A percentile compares a stretch with the other conserved stretches of the same genome.
Conservation (phyloP, 1,140 invertebrate species). For the silkworm (Bombyx mori) region DNA sequence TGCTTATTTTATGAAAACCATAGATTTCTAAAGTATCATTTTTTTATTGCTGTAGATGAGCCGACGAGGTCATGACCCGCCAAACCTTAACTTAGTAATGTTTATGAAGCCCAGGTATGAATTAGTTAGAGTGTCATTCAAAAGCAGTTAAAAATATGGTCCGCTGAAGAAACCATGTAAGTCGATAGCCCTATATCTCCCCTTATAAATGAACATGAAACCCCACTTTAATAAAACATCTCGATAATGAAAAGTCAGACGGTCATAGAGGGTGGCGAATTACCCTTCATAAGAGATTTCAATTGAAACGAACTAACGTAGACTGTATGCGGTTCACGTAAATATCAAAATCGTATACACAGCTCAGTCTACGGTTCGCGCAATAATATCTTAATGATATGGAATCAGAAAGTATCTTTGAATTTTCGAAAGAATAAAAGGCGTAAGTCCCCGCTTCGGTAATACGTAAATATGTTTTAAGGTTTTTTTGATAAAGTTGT, state of each 20-base stretch:
- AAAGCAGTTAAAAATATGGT: slow-evolving; percentile 1
- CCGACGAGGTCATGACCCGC: too few relatives aligned
- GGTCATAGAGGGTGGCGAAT: slow-evolving; percentile 64
- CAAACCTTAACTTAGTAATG: too few relatives aligned
- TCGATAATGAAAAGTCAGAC: slow-evolving; percentile 71
- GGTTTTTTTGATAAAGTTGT: slow-evolving; percentile 20
- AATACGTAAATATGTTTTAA: slow-evolving; percentile 24
- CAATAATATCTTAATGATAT: slow-evolving; percentile 70
- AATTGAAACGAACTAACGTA: slow-evolving; percentile 27
- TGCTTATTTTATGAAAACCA: too few relatives aligned
- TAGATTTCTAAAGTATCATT: too few relatives aligned
- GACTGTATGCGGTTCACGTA: slow-evolving; percentile 21
- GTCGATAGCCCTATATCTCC: slow-evolving; percentile 49
- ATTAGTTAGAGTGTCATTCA: too few relatives aligned
- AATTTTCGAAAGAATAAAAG: slow-evolving; percentile 20
- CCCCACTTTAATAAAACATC: slow-evolving; percentile 70
- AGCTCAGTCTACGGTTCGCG: slow-evolving; percentile 30
- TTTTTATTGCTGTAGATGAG: too few relatives aligned
- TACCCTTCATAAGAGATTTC: slow-evolving; percentile 35
- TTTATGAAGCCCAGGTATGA: too few relatives aligned
- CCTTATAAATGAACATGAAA: slow-evolving; percentile 30
- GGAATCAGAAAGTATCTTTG: slow-evolving; percentile 67
- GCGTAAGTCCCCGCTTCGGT: slow-evolving; percentile 20
- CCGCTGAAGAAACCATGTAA: slow-evolving; percentile 1
- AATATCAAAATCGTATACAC: slow-evolving; percentile 24